Evolutionary conservation across 2,797 vertebrate species (phyloP), one percentile per base, ranked within the genome.

Genomic region (Spizella passerina): DNA sequence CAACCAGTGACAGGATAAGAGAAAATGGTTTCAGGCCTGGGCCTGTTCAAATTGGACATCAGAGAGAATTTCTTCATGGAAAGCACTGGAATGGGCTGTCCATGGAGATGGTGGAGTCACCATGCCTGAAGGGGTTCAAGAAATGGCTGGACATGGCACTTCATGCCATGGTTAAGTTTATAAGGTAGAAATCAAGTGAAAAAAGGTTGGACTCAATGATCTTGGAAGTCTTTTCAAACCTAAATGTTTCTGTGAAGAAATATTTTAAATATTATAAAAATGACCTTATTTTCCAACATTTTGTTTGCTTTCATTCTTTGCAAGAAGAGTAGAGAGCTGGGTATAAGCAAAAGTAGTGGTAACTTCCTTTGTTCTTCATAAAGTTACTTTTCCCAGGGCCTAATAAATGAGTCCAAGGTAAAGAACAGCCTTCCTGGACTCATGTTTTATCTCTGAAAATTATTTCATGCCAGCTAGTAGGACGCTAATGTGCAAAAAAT

Each of bases 121-220:
- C 36, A 13, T 69, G 7, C 27, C 16, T 69, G 49, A 13, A n/a
- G 26, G n/a, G 22, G 10, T 50, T 88, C 23, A 69, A 26, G 49
- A 63, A 82, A 43, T 50, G 14, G 22, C 16, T 47, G 43, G 27
- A 56, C 10, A 2, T 12, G n/a, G 70, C 36, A 26, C n/a, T 63
- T 75, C 8, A 3, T 76, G 23, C 23, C 14, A 5, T 38, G n/a
- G 23, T n/a, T 55, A 56, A 32, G 14, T 32, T 56, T 29, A 29
- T 17, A 32, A 20, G 11, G n/a, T 76, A 4, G n/a, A 50, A 29
- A 22, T 57, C 0, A 1, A 1, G 43, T 32, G 24, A 12, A 38
- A 36, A 70, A 12, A 57, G 27, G 32, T 44, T 76, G 29, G 7
- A 34, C 29, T 70, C 0, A 0, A 9, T 70, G n/a, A 39, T 50